phyloP scores from a whole-genome alignment of 2,797 vertebrate species.

The Dendrocincla tyrannina region DNA sequence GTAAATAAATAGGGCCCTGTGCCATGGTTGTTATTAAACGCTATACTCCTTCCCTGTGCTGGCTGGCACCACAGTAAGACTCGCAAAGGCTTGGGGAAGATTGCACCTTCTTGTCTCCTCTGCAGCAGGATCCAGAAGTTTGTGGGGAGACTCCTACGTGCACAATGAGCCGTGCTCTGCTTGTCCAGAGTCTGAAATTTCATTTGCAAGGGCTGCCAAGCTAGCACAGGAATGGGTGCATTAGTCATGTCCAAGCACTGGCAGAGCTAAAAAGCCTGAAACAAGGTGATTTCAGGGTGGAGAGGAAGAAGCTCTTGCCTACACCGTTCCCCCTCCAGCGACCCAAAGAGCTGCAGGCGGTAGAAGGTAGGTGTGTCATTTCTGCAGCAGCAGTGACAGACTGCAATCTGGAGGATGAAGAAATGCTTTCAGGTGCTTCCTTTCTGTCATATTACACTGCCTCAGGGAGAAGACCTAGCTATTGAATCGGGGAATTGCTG shows the following conservation, averaged over 20 bases:
- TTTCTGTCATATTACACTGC: slow-evolving; percentile 54
- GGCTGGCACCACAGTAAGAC: neutral
- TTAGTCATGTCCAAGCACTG: neutral
- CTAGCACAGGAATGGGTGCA: neutral
- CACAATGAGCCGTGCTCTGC: neutral
- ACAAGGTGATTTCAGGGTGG: slow-evolving; percentile 11
- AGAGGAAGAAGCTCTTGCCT: neutral
- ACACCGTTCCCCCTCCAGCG: neutral
- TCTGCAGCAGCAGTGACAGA: slow-evolving; percentile 33
- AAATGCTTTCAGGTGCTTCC: slow-evolving; percentile 45
- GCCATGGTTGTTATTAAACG: neutral
- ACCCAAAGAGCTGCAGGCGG: neutral
- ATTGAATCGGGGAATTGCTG: slow-evolving; percentile 30
- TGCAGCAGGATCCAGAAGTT: neutral
- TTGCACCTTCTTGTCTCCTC: neutral
- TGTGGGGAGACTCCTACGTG: neutral
- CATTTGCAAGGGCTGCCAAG: neutral
- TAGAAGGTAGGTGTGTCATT: slow-evolving; percentile 37
- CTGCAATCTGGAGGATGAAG: slow-evolving; percentile 18
- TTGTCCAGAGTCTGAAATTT: neutral
- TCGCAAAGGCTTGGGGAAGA: neutral
- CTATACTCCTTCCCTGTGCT: neutral
- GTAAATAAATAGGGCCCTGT: neutral
- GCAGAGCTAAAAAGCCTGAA: slow-evolving; percentile 12
- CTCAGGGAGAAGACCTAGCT: slow-evolving; percentile 27